These are phyloP conservation scores for Artemia franciscana DNA, from an alignment of 1,140 invertebrate genomes.

Conservation along the genomic window DNA sequence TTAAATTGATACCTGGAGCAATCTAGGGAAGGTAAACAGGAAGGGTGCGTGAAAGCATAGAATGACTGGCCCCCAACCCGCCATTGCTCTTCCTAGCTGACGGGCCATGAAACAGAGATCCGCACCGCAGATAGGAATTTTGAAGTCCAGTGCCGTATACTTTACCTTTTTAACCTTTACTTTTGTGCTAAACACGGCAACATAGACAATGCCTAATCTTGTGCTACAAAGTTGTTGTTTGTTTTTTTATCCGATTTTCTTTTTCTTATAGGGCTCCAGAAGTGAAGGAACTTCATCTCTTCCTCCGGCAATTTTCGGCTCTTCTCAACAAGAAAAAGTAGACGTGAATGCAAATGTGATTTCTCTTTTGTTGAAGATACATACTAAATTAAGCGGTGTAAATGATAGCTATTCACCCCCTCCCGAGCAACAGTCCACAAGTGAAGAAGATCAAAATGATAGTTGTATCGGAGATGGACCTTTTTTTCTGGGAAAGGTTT, in stretches of 20 bases:
- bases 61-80: too few species aligned
- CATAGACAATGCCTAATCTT: too few species aligned
- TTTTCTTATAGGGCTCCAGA: slow-evolving; percentile 1
- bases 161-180: too few species aligned
- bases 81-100: too few species aligned
- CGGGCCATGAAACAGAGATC: too few species aligned
- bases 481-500: slow-evolving; percentile 53
- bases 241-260: not conserved
- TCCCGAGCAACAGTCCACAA: slow-evolving; percentile 13
- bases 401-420: slow-evolving; percentile 44
- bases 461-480: slow-evolving; percentile 60
- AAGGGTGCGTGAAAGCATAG: too few species aligned
- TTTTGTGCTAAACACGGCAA: too few species aligned
- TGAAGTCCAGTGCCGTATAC: too few species aligned
- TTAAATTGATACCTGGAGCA: too few species aligned
- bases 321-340: slow-evolving; percentile 18
- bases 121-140: too few species aligned
- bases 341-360: slow-evolving; percentile 71
- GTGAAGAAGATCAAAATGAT: slow-evolving; percentile 15
- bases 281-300: not conserved
- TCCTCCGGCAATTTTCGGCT: slow-evolving; percentile 1
- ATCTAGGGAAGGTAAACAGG: too few species aligned
- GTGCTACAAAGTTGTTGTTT: not conserved
- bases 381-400: slow-evolving; percentile 60
- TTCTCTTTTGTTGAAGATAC: slow-evolving; percentile 69